Base-by-base conservation (phyloP, 2,888 invertebrate species). In the Caprella mutica region DNA sequence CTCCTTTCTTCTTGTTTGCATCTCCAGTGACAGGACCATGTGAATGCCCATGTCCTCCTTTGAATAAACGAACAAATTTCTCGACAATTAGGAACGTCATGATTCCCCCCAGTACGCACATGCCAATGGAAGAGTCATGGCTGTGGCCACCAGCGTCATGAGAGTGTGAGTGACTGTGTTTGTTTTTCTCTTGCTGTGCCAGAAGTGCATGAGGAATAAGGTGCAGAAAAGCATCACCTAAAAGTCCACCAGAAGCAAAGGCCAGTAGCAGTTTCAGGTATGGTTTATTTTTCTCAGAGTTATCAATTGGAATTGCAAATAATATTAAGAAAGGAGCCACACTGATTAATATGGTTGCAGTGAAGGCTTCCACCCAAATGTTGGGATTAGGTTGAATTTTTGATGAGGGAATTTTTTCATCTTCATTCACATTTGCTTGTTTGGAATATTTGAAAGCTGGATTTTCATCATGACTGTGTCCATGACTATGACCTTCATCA, bases 211-310 rank as follows among this genome's bases (percentile, higher is more conserved):
- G 98, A 1, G 98, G 98, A 70, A 99, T 98, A 65, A 99, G 77
- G 76, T 99, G 98, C 5, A 99, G 78, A 73, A 99, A 99, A 0
- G 98, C 97, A 77, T 99, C 98, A 6, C 98, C 98, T 1, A 99
- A 78, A 14, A 99, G 78, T 44, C 98, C 92, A 42, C 94, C 92
- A 1, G 93, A 91, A 0, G 93, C 94, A 74, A 94, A 94, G 17
- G 91, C 89, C 44, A 94, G 74, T 48, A 94, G 77, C 59, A 96
- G 80, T 75, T 96, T 97, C 6, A 97, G 76, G 38, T 91, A 75
- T 1, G 91, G 86, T 72, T 88, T 82, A 72, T 88, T 85, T 69
- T 86, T 84, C 55, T 83, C 81, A 27, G 82, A 82, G 65, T 86
- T 87, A 69, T 94, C 89, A 55, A 98, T 77, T 0, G 96, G 96